Conservation (phyloP, 1,140 invertebrate species). For the Dreissena rostriformis region DNA sequence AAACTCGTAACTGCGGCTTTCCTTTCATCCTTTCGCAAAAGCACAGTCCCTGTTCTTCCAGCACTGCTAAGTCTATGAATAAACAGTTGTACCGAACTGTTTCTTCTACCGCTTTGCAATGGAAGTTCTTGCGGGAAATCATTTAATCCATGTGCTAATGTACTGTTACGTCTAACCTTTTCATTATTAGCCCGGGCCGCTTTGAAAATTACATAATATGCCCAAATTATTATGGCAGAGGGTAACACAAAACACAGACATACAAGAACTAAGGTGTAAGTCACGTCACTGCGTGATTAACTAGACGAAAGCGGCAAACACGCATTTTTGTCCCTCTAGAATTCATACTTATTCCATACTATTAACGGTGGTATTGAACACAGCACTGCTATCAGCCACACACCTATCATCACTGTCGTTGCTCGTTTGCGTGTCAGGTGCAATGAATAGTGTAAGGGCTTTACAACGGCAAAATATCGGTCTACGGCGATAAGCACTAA, state of each 20-base stretch:
- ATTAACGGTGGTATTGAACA: conserved; percentile 74
- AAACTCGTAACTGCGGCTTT: conserved; percentile 84
- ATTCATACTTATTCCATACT: conserved; percentile 77
- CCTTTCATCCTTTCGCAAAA: conserved; percentile 83
- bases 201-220: conserved; percentile 88
- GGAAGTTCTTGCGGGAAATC: conserved; percentile 63
- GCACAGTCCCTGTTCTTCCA: conserved; percentile 61
- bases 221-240: conserved; percentile 86
- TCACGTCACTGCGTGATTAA: conserved; percentile 58
- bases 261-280: conserved; percentile 74
- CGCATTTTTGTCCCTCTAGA: conserved; percentile 73
- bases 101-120: conserved; percentile 64
- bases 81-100: conserved; percentile 74
- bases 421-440: conserved; percentile 89
- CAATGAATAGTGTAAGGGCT: conserved; percentile 81
- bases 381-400: conserved; percentile 83
- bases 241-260: conserved; percentile 84
- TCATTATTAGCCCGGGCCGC: conserved; percentile 88
- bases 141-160: conserved; percentile 71
- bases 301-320: conserved; percentile 76
- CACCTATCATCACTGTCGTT: conserved; percentile 85
- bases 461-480: conserved; percentile 89
- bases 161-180: conserved; percentile 86
- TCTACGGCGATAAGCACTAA: conserved; percentile 92
- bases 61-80: conserved; percentile 73